Evolutionary conservation across 2,113 vertebrate species (phyloP).

Genomic region (Orycteropus afer): DNA sequence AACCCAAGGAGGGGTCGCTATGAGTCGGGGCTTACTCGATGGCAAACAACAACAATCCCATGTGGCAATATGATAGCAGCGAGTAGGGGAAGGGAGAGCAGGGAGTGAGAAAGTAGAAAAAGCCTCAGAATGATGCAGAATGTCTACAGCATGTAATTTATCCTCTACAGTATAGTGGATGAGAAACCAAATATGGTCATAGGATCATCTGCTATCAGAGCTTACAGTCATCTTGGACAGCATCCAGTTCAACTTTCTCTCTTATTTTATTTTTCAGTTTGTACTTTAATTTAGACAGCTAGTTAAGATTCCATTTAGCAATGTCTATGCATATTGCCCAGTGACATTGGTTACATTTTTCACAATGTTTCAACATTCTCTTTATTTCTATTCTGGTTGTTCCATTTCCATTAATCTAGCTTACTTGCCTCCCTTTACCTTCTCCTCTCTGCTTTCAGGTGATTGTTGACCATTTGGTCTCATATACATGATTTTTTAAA

Average conservation of each 20-base stretch:
- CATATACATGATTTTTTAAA: neutral
- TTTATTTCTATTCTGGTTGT: too few relatives aligned
- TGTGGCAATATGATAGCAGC: neutral
- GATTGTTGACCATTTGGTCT: neutral
- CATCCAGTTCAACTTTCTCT: neutral
- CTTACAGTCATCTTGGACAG: neutral
- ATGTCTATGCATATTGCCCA: neutral
- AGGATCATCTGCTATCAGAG: neutral
- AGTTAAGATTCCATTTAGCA: too few relatives aligned
- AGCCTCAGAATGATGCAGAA: neutral
- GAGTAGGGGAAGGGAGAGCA: neutral
- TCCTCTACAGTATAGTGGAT: neutral
- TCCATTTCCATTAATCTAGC: too few relatives aligned
- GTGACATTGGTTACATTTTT: too few relatives aligned
- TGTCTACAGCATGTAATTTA: neutral
- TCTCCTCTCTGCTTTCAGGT: too few relatives aligned
- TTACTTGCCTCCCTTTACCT: too few relatives aligned
- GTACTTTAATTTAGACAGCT: neutral
- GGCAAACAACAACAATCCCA: too few relatives aligned
- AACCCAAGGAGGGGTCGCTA: too few relatives aligned
- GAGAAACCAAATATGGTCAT: neutral
- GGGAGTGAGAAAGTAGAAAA: neutral
- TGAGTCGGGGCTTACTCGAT: too few relatives aligned
- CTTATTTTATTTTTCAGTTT: neutral
- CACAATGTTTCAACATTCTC: too few relatives aligned